Evolutionary conservation across 2,797 vertebrate species (phyloP).

Genomic region (Trichosurus vulpecula): DNA sequence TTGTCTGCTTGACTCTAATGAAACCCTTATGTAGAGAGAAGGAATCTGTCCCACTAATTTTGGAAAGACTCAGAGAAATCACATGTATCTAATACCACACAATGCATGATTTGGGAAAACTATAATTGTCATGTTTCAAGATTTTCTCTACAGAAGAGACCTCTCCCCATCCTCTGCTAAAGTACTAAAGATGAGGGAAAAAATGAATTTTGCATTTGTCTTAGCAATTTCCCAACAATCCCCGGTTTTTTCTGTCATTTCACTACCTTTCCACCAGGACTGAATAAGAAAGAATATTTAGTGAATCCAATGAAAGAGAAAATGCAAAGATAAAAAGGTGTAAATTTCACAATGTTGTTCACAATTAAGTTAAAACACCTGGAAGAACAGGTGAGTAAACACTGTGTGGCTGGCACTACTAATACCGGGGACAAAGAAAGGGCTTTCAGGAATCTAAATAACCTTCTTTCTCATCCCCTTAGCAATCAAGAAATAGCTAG

Average conservation of each 20-base stretch:
- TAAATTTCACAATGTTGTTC: neutral
- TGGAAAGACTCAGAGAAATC: constrained; percentile 41
- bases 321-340: neutral
- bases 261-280: neutral
- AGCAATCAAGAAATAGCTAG: constrained; percentile 34
- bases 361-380: neutral
- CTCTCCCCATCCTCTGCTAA: neutral
- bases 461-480: neutral
- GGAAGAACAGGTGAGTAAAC: neutral
- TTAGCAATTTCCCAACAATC: neutral
- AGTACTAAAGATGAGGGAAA: neutral
- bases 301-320: constrained; percentile 5
- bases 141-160: constrained; percentile 19
- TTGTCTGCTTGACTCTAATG: neutral
- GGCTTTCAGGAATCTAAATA: neutral
- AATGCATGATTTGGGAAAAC: constrained; percentile 32
- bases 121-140: neutral
- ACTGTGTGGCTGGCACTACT: neutral
- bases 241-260: neutral
- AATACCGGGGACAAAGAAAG: neutral
- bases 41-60: neutral
- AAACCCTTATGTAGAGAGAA: neutral
- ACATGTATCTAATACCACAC: neutral
- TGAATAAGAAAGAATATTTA: neutral
- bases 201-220: constrained; percentile 1